Evolutionary conservation across 2,797 vertebrate genomes (phyloP).

Genomic region (Gymnopithys bicolor): DNA sequence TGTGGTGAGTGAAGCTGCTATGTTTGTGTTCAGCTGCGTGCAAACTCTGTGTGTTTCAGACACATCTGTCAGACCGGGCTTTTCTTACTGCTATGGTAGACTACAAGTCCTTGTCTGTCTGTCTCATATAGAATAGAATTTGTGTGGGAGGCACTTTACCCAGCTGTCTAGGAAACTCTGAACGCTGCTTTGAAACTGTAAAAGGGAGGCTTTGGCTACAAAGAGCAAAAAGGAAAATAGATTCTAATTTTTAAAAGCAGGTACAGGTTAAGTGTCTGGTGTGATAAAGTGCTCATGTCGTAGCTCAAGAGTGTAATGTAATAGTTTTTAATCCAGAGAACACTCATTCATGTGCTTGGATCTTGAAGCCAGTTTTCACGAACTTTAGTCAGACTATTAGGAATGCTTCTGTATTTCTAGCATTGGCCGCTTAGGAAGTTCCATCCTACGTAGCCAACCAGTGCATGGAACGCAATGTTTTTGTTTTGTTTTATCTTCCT

Average conservation of each 20-base stretch:
- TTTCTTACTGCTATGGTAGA: background rate
- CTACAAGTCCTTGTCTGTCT: background rate
- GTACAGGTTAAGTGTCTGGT: background rate
- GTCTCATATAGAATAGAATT: slow-evolving; percentile 5
- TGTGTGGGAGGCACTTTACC: slow-evolving; percentile 19
- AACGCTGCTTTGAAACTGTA: background rate
- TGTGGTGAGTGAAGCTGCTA: background rate
- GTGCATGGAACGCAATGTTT: background rate
- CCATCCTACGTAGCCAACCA: background rate
- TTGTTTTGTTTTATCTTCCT: background rate
- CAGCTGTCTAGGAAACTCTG: slow-evolving; percentile 31
- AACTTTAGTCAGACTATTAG: background rate
- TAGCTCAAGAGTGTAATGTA: background rate
- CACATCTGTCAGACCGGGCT: background rate
- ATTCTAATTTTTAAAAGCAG: background rate
- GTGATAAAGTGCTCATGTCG: background rate
- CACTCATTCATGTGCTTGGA: background rate
- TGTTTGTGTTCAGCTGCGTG: background rate
- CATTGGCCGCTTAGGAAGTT: background rate
- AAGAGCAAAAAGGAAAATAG: background rate
- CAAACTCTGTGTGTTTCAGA: background rate
- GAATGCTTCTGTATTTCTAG: background rate
- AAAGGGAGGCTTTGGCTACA: background rate
- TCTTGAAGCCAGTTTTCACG: background rate
- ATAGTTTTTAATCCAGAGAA: background rate